Conservation (phyloP, 2,888 invertebrate genomes). For the Bimastos eiseni region DNA sequence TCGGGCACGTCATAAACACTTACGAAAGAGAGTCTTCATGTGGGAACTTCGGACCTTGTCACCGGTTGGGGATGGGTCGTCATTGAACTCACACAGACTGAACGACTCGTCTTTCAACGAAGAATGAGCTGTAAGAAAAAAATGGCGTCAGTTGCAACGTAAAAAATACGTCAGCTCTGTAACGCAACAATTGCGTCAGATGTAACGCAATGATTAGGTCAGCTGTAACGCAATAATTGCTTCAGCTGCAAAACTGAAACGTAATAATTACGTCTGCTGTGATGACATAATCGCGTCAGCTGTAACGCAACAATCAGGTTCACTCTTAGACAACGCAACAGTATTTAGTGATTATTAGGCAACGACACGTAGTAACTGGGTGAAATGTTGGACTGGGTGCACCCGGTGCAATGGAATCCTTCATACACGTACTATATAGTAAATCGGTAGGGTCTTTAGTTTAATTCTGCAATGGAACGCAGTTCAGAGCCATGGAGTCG, state of each 20-base stretch:
- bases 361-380: neutral
- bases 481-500: no score
- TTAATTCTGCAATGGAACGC: no score
- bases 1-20: no score
- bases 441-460: no score
- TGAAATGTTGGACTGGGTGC: neutral
- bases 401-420: no score
- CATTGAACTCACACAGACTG: neutral
- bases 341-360: neutral
- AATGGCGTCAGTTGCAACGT: no score
- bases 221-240: no score
- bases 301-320: neutral
- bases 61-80: neutral
- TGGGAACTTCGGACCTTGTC: constrained; percentile 18
- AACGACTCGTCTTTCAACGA: constrained; percentile 20
- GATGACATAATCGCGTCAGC: no score
- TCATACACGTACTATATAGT: no score
- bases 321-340: neutral
- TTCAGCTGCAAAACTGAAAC: no score
- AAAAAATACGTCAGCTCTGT: neutral
- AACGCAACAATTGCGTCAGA: neutral
- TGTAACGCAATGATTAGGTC: no score
- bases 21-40: constrained; percentile 22
- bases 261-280: no score
- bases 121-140: neutral